Conservation (phyloP, 1,140 invertebrate species). For the Drosophila miranda region DNA sequence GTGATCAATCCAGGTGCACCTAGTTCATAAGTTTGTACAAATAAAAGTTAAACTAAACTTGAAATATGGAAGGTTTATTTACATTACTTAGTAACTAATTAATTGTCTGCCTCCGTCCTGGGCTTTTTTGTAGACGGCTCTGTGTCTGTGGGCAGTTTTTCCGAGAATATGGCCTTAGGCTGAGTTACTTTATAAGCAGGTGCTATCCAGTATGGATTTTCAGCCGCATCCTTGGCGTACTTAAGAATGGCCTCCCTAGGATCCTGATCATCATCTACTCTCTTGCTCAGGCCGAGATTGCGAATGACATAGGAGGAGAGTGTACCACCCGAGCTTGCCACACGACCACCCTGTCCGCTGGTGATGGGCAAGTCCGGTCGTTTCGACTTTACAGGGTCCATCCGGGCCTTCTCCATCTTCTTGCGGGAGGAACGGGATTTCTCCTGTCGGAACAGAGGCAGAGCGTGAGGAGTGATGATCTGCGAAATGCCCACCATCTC, state of each 20-base stretch:
- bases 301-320: slow-evolving; percentile 98
- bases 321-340: slow-evolving; percentile 97
- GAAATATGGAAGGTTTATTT: slow-evolving; percentile 28
- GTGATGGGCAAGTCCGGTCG: slow-evolving; percentile 99
- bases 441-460: slow-evolving; percentile 97
- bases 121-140: slow-evolving; percentile 54
- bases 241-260: slow-evolving; percentile 98
- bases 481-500: slow-evolving; percentile 95
- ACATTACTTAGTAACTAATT: slow-evolving; percentile 26
- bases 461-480: slow-evolving; percentile 98
- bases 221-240: slow-evolving; percentile 97
- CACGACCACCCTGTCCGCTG: slow-evolving; percentile 91
- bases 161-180: slow-evolving; percentile 89
- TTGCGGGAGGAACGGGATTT: slow-evolving; percentile 94
- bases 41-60: slow-evolving; percentile 15
- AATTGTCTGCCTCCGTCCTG: slow-evolving; percentile 49
- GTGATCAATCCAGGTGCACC: neutral
- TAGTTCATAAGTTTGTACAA: neutral
- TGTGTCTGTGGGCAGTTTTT: slow-evolving; percentile 48
- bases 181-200: slow-evolving; percentile 95
- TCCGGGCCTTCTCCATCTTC: slow-evolving; percentile 94
- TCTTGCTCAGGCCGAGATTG: slow-evolving; percentile 96
- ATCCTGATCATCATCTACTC: slow-evolving; percentile 97
- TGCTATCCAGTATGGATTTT: slow-evolving; percentile 98
- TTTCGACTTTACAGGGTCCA: slow-evolving; percentile 96